These are phyloP conservation scores for Chaetorhynchus papuensis DNA, from an alignment of 2,113 vertebrate genomes.

Conservation along the genomic window DNA sequence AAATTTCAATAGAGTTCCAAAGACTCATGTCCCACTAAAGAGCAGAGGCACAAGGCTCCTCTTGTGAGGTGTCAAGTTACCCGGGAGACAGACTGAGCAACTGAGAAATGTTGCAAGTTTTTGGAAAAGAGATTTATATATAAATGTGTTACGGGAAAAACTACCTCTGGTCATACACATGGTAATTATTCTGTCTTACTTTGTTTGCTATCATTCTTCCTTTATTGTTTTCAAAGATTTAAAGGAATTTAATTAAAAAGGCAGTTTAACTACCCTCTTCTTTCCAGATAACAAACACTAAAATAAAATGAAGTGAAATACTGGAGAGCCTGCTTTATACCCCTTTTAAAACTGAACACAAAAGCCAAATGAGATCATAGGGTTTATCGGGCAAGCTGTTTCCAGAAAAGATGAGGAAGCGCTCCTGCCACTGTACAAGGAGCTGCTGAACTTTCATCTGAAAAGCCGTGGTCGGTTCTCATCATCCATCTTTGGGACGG, in stretches of 20 bases:
- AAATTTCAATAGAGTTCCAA: background rate
- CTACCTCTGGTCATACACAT: conserved; percentile 39
- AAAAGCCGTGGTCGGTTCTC: background rate
- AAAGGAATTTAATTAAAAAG: conserved; percentile 63
- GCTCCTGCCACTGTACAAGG: background rate
- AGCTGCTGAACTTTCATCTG: background rate
- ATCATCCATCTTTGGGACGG: background rate
- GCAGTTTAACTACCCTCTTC: conserved; percentile 48
- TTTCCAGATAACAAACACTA: conserved; percentile 41
- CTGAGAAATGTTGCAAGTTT: conserved; percentile 48
- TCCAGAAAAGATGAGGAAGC: background rate
- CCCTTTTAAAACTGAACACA: conserved; percentile 29
- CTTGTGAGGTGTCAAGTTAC: conserved; percentile 54
- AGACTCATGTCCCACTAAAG: background rate
- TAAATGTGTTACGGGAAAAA: conserved; percentile 46
- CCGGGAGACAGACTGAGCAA: conserved; percentile 54
- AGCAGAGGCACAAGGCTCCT: conserved; percentile 41
- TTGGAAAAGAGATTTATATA: conserved; percentile 58
- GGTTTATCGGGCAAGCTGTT: background rate
- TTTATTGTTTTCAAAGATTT: conserved; percentile 55
- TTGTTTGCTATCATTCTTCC: conserved; percentile 46
- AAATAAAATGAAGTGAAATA: conserved; percentile 46
- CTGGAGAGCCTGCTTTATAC: conserved; percentile 18
- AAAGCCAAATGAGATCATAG: conserved; percentile 54
- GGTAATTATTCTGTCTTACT: conserved; percentile 47